These are phyloP conservation scores for Trichogramma pretiosum DNA, from an alignment of 1,140 invertebrate genomes.

Conservation along the genomic window DNA sequence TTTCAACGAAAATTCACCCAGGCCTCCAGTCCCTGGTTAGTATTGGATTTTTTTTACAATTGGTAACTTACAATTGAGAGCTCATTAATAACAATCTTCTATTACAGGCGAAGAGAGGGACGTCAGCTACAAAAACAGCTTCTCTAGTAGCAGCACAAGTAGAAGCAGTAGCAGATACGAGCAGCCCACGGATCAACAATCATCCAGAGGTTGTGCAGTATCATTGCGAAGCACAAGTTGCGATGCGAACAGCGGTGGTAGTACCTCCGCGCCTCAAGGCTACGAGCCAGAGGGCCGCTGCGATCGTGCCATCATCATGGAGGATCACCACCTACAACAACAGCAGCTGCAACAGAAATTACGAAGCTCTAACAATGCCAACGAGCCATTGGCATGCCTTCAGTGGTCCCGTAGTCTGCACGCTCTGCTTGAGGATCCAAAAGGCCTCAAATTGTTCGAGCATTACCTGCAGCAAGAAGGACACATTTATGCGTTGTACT, in stretches of 20 bases:
- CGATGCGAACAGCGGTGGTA: slow-evolving; percentile 41
- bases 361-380: too few species aligned
- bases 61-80: not conserved
- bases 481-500: slow-evolving; percentile 68
- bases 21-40: slow-evolving; percentile 47
- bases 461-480: slow-evolving; percentile 75
- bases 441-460: slow-evolving; percentile 77
- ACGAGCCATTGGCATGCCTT: slow-evolving; percentile 63
- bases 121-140: slow-evolving; percentile 18
- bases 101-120: slow-evolving; percentile 44
- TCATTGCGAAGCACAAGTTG: slow-evolving; percentile 42
- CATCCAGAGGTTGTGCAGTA: too few species aligned
- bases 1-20: slow-evolving; percentile 49
- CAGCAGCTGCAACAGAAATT: not conserved
- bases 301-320: slow-evolving; percentile 39
- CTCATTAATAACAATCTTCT: too few species aligned
- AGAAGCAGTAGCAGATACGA: not conserved
- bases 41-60: not conserved
- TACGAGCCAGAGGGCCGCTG: slow-evolving; percentile 48
- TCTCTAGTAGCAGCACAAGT: not conserved
- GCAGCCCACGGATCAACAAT: slow-evolving; percentile 40
- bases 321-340: slow-evolving; percentile 12
- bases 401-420: slow-evolving; percentile 79
- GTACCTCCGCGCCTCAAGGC: slow-evolving; percentile 47
- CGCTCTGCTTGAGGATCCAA: slow-evolving; percentile 71